These are phyloP conservation scores for Drosophila helvetica DNA, from an alignment of 2,888 invertebrate genomes.

Conservation along the genomic window DNA sequence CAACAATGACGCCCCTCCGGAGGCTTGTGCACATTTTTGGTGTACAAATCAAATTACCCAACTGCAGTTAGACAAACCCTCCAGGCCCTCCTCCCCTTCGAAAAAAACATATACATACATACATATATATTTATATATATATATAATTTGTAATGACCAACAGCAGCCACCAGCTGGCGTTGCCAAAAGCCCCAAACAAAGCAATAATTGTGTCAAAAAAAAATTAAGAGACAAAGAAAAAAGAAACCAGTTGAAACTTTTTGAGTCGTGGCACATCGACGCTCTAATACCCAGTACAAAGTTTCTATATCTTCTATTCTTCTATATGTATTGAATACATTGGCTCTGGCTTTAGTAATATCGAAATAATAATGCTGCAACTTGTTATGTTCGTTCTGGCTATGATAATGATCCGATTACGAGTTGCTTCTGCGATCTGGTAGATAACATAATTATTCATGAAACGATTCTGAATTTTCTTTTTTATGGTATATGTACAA, in stretches of 20 bases:
- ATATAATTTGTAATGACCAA: slow-evolving; percentile 25
- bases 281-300: too few relatives aligned
- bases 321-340: too few relatives aligned
- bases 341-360: too few relatives aligned
- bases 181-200: slow-evolving; percentile 18
- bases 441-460: too few relatives aligned
- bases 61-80: slow-evolving; percentile 32
- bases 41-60: slow-evolving; percentile 65
- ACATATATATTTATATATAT: neutral
- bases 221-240: slow-evolving; percentile 18
- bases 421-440: too few relatives aligned
- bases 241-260: slow-evolving; percentile 15
- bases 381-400: too few relatives aligned
- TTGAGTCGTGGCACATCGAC: too few relatives aligned
- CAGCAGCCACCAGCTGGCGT: slow-evolving; percentile 2
- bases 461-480: too few relatives aligned
- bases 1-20: slow-evolving; percentile 36
- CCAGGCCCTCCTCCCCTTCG: neutral
- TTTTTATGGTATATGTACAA: too few relatives aligned
- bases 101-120: neutral
- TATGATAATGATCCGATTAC: too few relatives aligned
- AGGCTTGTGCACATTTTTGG: slow-evolving; percentile 34
- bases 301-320: too few relatives aligned
- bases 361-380: too few relatives aligned
- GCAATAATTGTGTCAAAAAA: slow-evolving; percentile 68